These are phyloP conservation scores for Squalus acanthias DNA, from an alignment of 2,797 vertebrate species.

Conservation along the genomic window DNA sequence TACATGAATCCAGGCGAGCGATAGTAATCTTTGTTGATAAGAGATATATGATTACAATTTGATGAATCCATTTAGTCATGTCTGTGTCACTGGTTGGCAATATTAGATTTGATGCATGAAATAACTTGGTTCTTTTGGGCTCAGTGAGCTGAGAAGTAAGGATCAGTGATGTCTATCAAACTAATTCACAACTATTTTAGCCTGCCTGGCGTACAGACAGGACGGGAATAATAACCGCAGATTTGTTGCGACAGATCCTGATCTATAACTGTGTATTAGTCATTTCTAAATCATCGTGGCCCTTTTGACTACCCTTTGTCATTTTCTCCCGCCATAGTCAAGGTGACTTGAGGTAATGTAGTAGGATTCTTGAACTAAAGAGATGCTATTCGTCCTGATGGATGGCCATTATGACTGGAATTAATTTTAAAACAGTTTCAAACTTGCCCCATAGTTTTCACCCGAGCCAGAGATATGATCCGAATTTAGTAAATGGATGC, in stretches of 20 bases:
- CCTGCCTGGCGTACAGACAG: background rate
- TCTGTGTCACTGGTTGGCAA: conserved; percentile 22
- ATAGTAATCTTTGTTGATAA: conserved; percentile 25
- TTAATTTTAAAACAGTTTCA: conserved; percentile 12
- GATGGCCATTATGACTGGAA: background rate
- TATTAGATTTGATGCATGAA: conserved; percentile 32
- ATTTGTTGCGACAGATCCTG: conserved; percentile 16
- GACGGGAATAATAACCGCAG: background rate
- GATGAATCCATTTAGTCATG: conserved; percentile 25
- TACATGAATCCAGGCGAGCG: background rate
- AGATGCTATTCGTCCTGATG: background rate
- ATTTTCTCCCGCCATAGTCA: background rate
- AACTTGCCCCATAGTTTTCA: background rate
- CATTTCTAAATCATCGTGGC: background rate
- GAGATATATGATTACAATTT: conserved; percentile 31
- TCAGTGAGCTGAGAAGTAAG: conserved; percentile 29
- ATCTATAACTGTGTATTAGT: background rate
- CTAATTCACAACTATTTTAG: conserved; percentile 18
- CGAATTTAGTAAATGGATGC: background rate
- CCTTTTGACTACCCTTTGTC: background rate
- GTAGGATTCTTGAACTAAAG: background rate
- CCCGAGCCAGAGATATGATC: background rate
- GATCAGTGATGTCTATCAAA: conserved; percentile 34
- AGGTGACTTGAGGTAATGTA: background rate
- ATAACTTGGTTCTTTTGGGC: conserved; percentile 29